Conservation (phyloP, 2,113 vertebrate species). For the Epinephelus fuscoguttatus region DNA sequence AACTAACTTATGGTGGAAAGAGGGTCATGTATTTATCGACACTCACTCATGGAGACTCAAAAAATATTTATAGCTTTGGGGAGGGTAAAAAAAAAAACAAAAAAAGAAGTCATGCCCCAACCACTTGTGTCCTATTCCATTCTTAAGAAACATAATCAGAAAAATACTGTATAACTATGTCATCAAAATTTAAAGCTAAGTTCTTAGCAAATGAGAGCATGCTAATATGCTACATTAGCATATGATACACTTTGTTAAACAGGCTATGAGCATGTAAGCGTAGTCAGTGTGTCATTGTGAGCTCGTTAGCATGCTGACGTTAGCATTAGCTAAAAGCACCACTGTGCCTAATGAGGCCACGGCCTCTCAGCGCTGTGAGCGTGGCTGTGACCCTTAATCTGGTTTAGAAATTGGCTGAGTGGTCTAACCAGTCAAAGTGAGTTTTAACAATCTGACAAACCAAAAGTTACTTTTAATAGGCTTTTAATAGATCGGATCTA, state of each 20-base stretch:
- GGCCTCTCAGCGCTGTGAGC: background rate
- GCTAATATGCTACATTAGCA: background rate
- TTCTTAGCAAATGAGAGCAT: background rate
- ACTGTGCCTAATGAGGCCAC: no score
- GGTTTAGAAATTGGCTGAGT: background rate
- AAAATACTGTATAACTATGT: background rate
- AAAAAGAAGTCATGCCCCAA: no score
- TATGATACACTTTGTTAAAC: background rate
- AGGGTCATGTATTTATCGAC: no score
- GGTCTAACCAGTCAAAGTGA: background rate
- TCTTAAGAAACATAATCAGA: background rate
- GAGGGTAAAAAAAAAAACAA: no score
- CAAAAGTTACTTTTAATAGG: background rate
- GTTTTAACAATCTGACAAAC: background rate
- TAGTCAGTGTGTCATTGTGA: background rate
- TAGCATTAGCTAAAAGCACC: background rate
- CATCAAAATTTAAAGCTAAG: background rate
- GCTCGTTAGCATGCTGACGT: background rate
- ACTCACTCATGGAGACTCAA: no score
- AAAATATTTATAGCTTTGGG: no score
- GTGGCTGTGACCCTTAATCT: background rate
- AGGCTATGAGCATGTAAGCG: background rate
- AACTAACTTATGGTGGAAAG: no score
- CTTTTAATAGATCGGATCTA: background rate
- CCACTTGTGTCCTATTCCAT: background rate